phyloP scores from a whole-genome alignment of 64 coral and sea anemone species.

The Montipora foliosa region DNA sequence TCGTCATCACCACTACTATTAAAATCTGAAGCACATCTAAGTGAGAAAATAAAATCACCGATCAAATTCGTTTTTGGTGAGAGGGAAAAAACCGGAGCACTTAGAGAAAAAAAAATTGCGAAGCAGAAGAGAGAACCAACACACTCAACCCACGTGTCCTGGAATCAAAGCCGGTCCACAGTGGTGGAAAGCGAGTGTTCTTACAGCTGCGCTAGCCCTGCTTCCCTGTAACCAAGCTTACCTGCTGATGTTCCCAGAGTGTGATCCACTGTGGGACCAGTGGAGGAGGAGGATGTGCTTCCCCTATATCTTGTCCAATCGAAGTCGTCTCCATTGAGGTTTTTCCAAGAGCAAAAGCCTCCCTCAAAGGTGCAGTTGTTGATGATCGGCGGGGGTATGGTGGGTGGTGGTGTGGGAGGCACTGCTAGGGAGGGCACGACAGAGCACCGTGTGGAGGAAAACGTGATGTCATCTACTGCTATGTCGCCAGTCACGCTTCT shows the following conservation, averaged over 20 bases:
- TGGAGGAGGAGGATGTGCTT: constrained; percentile 47
- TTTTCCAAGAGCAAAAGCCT: constrained; percentile 80
- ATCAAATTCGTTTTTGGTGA: too few relatives aligned
- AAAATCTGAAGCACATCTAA: too few relatives aligned
- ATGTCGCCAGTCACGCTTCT: constrained; percentile 80
- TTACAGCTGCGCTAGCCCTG: too few relatives aligned
- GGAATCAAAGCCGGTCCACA: too few relatives aligned
- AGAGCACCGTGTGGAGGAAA: constrained; percentile 72
- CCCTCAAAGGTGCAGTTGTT: constrained; percentile 96
- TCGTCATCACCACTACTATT: too few relatives aligned
- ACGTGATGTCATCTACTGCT: constrained; percentile 86
- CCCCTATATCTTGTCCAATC: constrained; percentile 75
- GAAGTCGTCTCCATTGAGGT: constrained; percentile 80
- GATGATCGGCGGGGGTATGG: constrained; percentile 81
- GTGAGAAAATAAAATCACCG: too few relatives aligned
- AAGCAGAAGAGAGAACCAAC: too few relatives aligned
- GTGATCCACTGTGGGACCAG: constrained; percentile 72
- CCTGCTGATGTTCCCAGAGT: constrained; percentile 79
- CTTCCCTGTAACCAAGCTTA: neutral
- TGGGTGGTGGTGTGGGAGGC: constrained; percentile 81
- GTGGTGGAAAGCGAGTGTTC: too few relatives aligned
- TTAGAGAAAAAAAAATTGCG: too few relatives aligned
- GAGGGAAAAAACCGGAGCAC: too few relatives aligned
- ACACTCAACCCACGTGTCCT: too few relatives aligned
- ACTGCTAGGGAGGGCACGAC: constrained; percentile 87